These are phyloP conservation scores for Antrozous pallidus DNA, from an alignment of 2,797 vertebrate species.

Conservation along the genomic window DNA sequence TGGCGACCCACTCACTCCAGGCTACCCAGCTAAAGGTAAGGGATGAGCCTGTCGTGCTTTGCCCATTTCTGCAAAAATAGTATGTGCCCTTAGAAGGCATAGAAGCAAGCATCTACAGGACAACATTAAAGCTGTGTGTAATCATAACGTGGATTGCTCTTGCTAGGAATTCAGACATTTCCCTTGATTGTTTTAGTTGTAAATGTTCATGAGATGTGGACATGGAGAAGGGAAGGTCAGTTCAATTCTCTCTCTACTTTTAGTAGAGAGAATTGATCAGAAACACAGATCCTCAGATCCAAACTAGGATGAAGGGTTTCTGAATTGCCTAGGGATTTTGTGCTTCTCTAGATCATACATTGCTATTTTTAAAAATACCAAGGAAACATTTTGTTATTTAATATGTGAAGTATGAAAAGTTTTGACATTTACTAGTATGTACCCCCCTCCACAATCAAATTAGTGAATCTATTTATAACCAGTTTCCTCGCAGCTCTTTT, in stretches of 20 bases:
- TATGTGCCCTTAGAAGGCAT: neutral
- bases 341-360: neutral
- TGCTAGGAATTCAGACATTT: neutral
- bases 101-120: neutral
- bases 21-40: slow-evolving; percentile 96
- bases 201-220: neutral
- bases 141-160: neutral
- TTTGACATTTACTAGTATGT: neutral
- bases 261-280: neutral
- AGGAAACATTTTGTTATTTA: neutral
- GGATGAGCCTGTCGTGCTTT: neutral
- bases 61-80: neutral
- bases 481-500: neutral
- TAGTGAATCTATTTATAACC: neutral
- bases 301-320: neutral
- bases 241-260: neutral
- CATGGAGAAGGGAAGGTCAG: neutral
- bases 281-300: neutral
- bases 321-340: neutral
- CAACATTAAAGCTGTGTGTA: neutral
- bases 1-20: slow-evolving; percentile 95
- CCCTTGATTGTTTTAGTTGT: neutral
- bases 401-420: neutral
- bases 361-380: neutral
- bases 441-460: neutral